Base-by-base conservation (phyloP, 1,140 invertebrate genomes). In the Copidosoma floridanum region DNA sequence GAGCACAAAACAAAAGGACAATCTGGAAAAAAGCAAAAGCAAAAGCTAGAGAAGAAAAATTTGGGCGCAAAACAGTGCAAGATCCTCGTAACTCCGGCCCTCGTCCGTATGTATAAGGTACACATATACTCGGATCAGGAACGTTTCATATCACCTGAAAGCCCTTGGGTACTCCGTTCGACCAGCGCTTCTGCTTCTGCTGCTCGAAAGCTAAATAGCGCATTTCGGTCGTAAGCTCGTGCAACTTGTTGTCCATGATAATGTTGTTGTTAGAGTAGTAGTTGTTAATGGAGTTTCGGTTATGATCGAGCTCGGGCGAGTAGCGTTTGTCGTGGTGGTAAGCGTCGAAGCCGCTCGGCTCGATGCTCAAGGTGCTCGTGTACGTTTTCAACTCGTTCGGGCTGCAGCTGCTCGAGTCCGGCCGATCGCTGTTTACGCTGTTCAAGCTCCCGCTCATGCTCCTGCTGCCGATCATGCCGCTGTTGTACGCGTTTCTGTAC, bases 291-390 rank as follows among this genome's bases (percentile, higher is more conserved):
- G 67, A 65, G 63, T 74, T 72, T 65, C 71, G 65, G 40, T 74
- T 72, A 70, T 68, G 61, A 40, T 74, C 71, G 54, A 65, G 65
- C 29, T 41, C 40, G 40, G 29, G 29, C 6, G 6, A 32, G 6
- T 6, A 32, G 40, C 66, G 60, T 40, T 44, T 64, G 41, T 68
- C 61, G 52, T 44, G 56, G 29, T 64, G 66, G 69, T 71, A 67
- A 71, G 74, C 71, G 67, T 80, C 75, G 62, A 63, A 71, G 58
- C 59, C 57, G 54, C 65, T 71, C 18, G 77, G 75, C 59, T 72
- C 74, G 52, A 81, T 79, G 61, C 73, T 81, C 58, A 81, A 70
- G 7, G 76, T 79, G 54, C 77, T 81, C 62, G 74, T 81, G 65
- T 72, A 81, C n/a, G 71, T 79, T 72, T 75, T 80, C 40, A 65